A percentile compares a stretch with the other conserved stretches of the same genome.
phyloP scores from a whole-genome alignment of 2,113 vertebrate species.

The Seriola quinqueradiata region DNA sequence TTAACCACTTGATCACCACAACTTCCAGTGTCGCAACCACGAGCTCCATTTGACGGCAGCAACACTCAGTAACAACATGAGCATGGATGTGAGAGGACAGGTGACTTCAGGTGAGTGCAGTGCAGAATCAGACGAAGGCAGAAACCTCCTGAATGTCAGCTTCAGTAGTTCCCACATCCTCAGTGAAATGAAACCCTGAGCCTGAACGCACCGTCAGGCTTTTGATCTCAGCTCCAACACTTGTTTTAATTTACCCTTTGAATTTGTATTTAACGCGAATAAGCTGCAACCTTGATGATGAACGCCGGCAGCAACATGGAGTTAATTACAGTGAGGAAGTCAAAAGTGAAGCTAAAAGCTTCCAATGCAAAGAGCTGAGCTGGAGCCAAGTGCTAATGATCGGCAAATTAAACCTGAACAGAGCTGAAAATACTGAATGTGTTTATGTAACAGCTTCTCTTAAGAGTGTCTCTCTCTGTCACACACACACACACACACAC shows the following conservation, averaged over 20 bases:
- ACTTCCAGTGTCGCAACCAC: too few species aligned
- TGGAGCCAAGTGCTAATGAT: background rate
- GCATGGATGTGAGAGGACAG: too few species aligned
- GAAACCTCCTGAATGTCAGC: background rate
- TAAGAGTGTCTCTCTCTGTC: background rate
- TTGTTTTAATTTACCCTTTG: background rate
- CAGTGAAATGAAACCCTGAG: background rate
- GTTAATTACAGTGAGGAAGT: background rate
- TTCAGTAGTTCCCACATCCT: background rate
- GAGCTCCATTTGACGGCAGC: too few species aligned
- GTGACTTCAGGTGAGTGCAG: too few species aligned
- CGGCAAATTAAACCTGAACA: background rate
- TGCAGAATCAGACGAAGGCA: background rate
- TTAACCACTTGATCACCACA: too few species aligned
- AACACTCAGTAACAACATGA: too few species aligned
- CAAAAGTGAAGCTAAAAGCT: background rate
- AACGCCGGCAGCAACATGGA: background rate
- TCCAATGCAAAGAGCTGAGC: background rate
- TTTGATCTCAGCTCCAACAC: background rate
- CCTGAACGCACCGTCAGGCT: too few species aligned
- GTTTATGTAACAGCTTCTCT: background rate
- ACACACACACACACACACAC: fast-evolving
- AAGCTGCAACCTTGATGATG: background rate
- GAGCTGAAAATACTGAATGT: background rate
- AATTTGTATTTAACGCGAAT: background rate